Percentiles rank a stretch among this genome's conserved stretches.
Evolutionary conservation across 2,113 vertebrate species (phyloP).

Genomic region (Dolichallabes microphthalmus): DNA sequence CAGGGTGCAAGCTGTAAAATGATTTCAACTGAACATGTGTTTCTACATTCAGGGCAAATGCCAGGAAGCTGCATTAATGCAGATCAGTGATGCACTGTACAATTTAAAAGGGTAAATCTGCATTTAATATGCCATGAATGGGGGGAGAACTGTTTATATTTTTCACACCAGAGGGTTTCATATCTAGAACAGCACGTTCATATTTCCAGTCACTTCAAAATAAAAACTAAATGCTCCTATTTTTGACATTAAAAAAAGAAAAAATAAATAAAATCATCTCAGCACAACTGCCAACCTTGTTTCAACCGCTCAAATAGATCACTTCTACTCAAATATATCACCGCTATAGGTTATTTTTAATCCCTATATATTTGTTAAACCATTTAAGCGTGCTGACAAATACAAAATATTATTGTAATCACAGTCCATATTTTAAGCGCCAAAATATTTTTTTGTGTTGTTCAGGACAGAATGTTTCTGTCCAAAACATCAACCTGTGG

Average conservation of each 20-base stretch:
- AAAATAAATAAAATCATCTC: conserved; percentile 47
- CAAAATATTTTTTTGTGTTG: conserved; percentile 5
- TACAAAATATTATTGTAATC: conserved; percentile 30
- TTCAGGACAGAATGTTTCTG: conserved; percentile 13
- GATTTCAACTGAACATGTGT: not conserved
- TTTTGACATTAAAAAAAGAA: conserved; percentile 9
- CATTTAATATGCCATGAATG: conserved; percentile 27
- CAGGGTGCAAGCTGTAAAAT: not conserved
- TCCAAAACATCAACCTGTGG: conserved; percentile 29
- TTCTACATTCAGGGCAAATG: not conserved
- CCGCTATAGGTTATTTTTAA: conserved; percentile 13
- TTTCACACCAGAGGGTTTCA: not conserved
- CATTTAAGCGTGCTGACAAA: conserved; percentile 29
- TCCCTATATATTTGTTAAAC: conserved; percentile 28
- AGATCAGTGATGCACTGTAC: conserved; percentile 18
- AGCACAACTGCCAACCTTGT: conserved; percentile 52
- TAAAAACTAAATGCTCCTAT: conserved; percentile 40
- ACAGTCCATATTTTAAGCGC: conserved; percentile 34
- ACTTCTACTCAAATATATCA: not conserved
- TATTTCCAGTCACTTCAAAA: conserved; percentile 57
- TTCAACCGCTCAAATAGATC: conserved; percentile 22
- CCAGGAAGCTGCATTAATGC: not conserved
- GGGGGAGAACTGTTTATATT: not conserved
- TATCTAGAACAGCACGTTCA: conserved; percentile 15
- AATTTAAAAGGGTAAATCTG: conserved; percentile 10